phyloP scores from a whole-genome alignment of 2,113 vertebrate genomes.

The Tautogolabrus adspersus region DNA sequence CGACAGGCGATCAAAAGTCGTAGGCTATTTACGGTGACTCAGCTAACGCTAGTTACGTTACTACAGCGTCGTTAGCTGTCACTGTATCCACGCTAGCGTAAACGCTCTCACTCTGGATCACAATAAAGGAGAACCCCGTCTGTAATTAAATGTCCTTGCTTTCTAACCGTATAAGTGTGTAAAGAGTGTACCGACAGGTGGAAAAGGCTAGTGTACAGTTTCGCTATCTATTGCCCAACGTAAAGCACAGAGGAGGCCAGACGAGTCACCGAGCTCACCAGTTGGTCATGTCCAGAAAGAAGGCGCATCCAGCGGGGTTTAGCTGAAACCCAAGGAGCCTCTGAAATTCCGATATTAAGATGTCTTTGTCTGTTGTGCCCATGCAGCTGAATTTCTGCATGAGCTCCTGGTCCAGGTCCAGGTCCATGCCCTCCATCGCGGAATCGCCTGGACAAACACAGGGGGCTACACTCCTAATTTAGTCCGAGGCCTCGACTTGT shows the following conservation, averaged over 20 bases:
- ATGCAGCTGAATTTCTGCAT: slow-evolving; percentile 98
- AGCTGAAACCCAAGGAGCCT: slow-evolving; percentile 95
- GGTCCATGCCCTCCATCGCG: slow-evolving; percentile 93
- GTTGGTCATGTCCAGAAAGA: slow-evolving; percentile 98
- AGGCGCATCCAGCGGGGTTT: slow-evolving; percentile 96
- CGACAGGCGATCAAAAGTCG: slow-evolving; percentile 46
- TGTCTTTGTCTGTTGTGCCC: slow-evolving; percentile 96
- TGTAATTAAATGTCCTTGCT: neutral
- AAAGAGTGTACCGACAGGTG: accelerated
- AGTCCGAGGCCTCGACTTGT: slow-evolving; percentile 85
- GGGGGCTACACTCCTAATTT: slow-evolving; percentile 81
- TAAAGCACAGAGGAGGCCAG: slow-evolving; percentile 66
- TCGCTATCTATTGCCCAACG: slow-evolving; percentile 10
- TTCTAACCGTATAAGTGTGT: no score
- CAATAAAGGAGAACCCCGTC: neutral
- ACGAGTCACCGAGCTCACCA: slow-evolving; percentile 88
- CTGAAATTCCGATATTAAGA: slow-evolving; percentile 95
- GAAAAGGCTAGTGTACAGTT: neutral
- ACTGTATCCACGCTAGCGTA: slow-evolving; percentile 30
- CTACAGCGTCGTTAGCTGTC: slow-evolving; percentile 60
- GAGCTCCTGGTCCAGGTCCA: slow-evolving; percentile 94
- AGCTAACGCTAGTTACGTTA: slow-evolving; percentile 68
- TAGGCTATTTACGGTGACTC: slow-evolving; percentile 52
- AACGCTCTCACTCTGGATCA: slow-evolving; percentile 11
- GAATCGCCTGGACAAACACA: slow-evolving; percentile 75